Evolutionary conservation across 2,888 invertebrate genomes (phyloP).

Genomic region (Eupithecia abbreviata): DNA sequence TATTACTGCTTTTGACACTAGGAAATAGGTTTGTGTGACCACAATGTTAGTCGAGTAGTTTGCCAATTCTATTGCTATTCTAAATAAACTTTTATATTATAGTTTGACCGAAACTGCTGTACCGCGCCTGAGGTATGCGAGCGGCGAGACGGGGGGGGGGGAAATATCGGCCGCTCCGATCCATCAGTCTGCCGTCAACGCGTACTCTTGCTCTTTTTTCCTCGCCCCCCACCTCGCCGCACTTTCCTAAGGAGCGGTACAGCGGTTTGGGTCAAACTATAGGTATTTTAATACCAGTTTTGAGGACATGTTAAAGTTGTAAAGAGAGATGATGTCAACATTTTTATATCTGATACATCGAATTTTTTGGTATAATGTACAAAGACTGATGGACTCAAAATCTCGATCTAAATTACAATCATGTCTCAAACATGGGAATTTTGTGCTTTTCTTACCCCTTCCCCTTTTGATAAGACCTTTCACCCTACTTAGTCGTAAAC

Average conservation of each 20-base stretch:
- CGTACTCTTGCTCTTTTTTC: too few relatives aligned
- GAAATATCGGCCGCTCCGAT: too few relatives aligned
- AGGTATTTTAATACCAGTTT: not conserved
- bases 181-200: too few relatives aligned
- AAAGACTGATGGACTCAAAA: not conserved
- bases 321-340: not conserved
- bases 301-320: too few relatives aligned
- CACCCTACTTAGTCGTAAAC: constrained; percentile 68
- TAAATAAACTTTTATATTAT: not conserved
- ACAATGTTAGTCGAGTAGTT: not conserved
- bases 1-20: constrained; percentile 49
- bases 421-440: not conserved
- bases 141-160: too few relatives aligned
- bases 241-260: too few relatives aligned
- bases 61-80: not conserved
- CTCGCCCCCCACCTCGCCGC: too few relatives aligned
- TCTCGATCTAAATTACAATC: not conserved
- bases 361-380: too few relatives aligned
- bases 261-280: too few relatives aligned
- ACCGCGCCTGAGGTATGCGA: too few relatives aligned
- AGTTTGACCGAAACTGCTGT: too few relatives aligned
- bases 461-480: constrained; percentile 61
- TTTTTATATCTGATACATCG: not conserved
- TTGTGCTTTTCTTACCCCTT: constrained; percentile 46
- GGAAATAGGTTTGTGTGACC: constrained; percentile 6